Evolutionary conservation across 2,797 vertebrate genomes (phyloP), one percentile per base, ranked within the genome.

Genomic region (Clarias platycephalus): DNA sequence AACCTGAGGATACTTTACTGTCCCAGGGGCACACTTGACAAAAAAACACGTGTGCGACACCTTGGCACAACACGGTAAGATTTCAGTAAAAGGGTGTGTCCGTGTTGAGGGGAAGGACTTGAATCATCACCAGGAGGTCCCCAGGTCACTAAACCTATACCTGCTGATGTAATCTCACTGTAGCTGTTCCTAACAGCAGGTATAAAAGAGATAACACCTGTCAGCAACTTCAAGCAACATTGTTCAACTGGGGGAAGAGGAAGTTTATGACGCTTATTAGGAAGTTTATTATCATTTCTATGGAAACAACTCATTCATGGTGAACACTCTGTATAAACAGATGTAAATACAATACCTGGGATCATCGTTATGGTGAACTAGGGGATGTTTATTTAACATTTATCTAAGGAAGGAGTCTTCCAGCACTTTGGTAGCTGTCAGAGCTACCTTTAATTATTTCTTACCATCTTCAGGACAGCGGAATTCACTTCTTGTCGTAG

Each of bases 71-170:
- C 83, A 77, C 49, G 81, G 78, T 84, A 79, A 87, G 66, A 85
- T 70, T 87, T 70, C 76, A 87, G 84, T 80, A 87, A 87, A 92
- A 92, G 90, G 90, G 91, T 90, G 91, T 90, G 90, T 90, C 89
- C 53, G 58, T 84, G 20, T 49, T 84, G 67, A 90, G 49, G 70
- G 37, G 72, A 85, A 64, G 28, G 22, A 80, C 92, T 93, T 16
- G 90, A 95, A 92, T 94, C 91, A 93, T 90, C 87, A 84, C 70
- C 82, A 60, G 53, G 87, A 92, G 92, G 90, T 91, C 92, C 93
- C 80, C 87, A 82, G 88, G 87, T 88, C 89, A 88, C 90, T 91
- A 66, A 91, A 90, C 86, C 87, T 66, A 85, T 87, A 72, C 79
- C 90, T 90, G 89, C 87, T 91, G 89, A 93, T 91, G 91, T 93